Evolutionary conservation across 2,797 vertebrate species (phyloP).

Genomic region (Petrocephalus schoutedeni): DNA sequence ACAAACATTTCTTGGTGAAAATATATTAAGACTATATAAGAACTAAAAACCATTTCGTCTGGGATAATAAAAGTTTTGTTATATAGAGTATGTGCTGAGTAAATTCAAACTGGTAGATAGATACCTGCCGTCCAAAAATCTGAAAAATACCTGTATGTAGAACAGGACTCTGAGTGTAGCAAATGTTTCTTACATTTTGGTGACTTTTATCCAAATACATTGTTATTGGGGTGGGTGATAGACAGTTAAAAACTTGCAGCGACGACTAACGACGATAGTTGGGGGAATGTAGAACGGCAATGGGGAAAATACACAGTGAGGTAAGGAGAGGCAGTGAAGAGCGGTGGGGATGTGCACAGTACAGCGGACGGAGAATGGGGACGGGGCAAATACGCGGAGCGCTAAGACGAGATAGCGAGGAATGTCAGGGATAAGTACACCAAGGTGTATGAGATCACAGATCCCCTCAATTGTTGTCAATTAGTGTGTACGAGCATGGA

Average conservation of each 20-base stretch:
- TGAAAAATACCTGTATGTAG: background rate
- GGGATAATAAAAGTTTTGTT: background rate
- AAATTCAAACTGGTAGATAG: background rate
- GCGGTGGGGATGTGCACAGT: background rate
- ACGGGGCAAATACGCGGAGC: background rate
- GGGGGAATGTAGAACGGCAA: background rate
- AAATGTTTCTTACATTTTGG: background rate
- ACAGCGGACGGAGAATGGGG: background rate
- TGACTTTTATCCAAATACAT: background rate
- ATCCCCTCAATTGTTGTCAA: background rate
- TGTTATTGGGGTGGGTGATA: background rate
- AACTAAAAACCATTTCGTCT: background rate
- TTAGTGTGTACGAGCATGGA: constrained; percentile 15
- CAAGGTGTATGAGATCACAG: background rate
- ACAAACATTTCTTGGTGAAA: background rate
- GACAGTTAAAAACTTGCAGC: background rate
- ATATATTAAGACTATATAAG: background rate
- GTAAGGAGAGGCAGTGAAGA: background rate
- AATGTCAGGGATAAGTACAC: background rate
- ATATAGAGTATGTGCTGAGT: background rate
- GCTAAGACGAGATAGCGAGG: background rate
- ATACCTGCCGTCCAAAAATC: background rate
- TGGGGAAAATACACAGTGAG: background rate
- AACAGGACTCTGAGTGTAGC: background rate
- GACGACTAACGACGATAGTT: too few species aligned